Evolutionary conservation across 1,140 invertebrate genomes (phyloP).

Genomic region (Uloborus diversus): DNA sequence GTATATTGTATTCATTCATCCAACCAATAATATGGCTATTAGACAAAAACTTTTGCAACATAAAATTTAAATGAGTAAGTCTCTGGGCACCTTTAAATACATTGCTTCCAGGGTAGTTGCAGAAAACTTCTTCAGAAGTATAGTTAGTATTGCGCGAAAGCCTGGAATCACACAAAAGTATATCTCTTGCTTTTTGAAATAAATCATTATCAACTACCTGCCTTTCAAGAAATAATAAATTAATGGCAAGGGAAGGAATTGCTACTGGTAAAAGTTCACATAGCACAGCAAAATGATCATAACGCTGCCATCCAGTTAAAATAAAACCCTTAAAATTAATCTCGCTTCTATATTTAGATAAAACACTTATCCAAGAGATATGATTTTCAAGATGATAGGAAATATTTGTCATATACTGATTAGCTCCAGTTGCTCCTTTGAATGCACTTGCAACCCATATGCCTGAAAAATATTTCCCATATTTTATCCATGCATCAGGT

Average conservation of each 20-base stretch:
- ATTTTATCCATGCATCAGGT: slow-evolving; percentile 67
- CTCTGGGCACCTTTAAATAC: slow-evolving; percentile 62
- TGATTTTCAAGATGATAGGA: slow-evolving; percentile 68
- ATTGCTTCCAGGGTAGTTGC: slow-evolving; percentile 63
- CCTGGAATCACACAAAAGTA: slow-evolving; percentile 55
- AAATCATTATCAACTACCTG: slow-evolving; percentile 46
- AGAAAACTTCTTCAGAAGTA: slow-evolving; percentile 57
- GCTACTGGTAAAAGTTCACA: slow-evolving; percentile 75
- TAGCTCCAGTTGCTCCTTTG: slow-evolving; percentile 69
- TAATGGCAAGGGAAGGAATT: slow-evolving; percentile 70
- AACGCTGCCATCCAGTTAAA: slow-evolving; percentile 71
- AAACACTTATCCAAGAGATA: slow-evolving; percentile 64
- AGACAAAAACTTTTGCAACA: slow-evolving; percentile 59
- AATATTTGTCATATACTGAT: slow-evolving; percentile 66
- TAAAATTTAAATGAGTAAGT: slow-evolving; percentile 58
- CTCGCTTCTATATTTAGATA: slow-evolving; percentile 60
- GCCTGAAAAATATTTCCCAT: slow-evolving; percentile 68
- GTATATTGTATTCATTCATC: slow-evolving; percentile 63
- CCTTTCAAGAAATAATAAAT: slow-evolving; percentile 62
- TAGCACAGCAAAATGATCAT: slow-evolving; percentile 75
- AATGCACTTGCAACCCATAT: slow-evolving; percentile 73
- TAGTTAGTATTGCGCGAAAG: slow-evolving; percentile 55
- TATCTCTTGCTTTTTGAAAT: slow-evolving; percentile 48
- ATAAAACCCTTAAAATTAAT: slow-evolving; percentile 66
- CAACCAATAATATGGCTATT: slow-evolving; percentile 63